phyloP scores from a whole-genome alignment of 2,888 invertebrate species.

The Papilio demoleus region DNA sequence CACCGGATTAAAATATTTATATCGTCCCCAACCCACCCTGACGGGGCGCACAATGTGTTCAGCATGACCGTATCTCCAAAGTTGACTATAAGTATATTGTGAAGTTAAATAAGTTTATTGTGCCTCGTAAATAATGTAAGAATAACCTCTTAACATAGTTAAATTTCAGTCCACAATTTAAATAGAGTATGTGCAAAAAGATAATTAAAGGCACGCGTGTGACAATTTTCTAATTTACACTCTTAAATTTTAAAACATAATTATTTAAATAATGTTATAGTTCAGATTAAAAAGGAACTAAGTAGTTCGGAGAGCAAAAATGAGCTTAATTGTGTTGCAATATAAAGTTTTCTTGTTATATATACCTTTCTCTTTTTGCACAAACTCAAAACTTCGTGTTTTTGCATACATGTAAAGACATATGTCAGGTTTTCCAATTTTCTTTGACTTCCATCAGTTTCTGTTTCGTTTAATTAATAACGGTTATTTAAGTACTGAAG shows the following conservation, averaged over 20 bases:
- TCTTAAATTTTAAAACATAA: neutral
- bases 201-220: neutral
- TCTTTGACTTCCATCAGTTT: neutral
- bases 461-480: conserved; percentile 6
- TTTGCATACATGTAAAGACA: neutral
- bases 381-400: neutral
- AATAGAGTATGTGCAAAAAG: neutral
- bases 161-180: conserved; percentile 1
- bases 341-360: neutral
- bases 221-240: neutral
- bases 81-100: conserved; percentile 39
- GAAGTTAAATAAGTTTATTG: conserved; percentile 38
- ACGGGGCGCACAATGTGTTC: conserved; percentile 41
- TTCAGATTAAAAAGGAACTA: too few species aligned
- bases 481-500: neutral
- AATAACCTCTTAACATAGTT: neutral
- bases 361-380: neutral
- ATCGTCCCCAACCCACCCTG: conserved; percentile 32
- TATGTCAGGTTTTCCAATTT: neutral
- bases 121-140: conserved; percentile 41
- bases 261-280: neutral
- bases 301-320: neutral
- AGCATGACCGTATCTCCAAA: conserved; percentile 32
- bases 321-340: neutral
- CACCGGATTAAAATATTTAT: conserved; percentile 3